Percentiles rank a stretch among this genome's conserved stretches.
Evolutionary conservation across 2,113 vertebrate genomes (phyloP).

Genomic region (Neoarius graeffei): DNA sequence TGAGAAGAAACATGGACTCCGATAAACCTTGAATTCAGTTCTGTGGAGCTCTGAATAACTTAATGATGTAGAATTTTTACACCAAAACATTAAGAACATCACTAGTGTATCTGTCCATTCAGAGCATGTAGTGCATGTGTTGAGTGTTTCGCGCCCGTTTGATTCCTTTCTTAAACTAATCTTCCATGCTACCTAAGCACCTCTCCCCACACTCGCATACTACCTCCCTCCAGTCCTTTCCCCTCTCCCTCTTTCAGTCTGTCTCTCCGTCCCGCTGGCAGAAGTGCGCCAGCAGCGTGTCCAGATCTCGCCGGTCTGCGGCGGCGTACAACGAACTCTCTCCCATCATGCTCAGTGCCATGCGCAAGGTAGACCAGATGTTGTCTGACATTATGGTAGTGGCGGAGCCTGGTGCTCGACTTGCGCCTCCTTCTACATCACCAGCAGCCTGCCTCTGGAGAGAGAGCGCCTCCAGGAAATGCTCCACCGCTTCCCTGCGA

Average conservation of each 20-base stretch:
- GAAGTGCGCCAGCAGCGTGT: slow-evolving; percentile 84
- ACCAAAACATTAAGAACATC: neutral
- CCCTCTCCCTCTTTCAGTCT: slow-evolving; percentile 70
- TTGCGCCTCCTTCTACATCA: slow-evolving; percentile 72
- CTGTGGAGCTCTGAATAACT: neutral
- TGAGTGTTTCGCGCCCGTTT: slow-evolving; percentile 11
- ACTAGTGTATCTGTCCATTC: neutral
- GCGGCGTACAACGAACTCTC: slow-evolving; percentile 91
- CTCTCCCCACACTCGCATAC: slow-evolving; percentile 71
- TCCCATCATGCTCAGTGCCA: slow-evolving; percentile 98
- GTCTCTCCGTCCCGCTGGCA: slow-evolving; percentile 83
- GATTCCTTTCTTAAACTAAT: slow-evolving; percentile 19
- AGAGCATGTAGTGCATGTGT: slow-evolving; percentile 19
- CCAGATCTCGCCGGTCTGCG: slow-evolving; percentile 86
- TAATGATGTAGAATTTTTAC: slow-evolving; percentile 12
- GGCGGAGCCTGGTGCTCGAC: slow-evolving; percentile 69
- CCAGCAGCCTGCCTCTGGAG: slow-evolving; percentile 89
- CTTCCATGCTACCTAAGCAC: slow-evolving; percentile 65
- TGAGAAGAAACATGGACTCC: slow-evolving; percentile 1
- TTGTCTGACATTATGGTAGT: slow-evolving; percentile 96
- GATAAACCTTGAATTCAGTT: neutral
- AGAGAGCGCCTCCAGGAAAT: slow-evolving; percentile 94
- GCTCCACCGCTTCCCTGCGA: slow-evolving; percentile 94
- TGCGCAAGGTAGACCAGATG: slow-evolving; percentile 96
- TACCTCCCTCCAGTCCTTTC: slow-evolving; percentile 50